These are phyloP conservation scores for Hirtodrosophila trivittata DNA, from an alignment of 2,888 invertebrate genomes.

Conservation along the genomic window DNA sequence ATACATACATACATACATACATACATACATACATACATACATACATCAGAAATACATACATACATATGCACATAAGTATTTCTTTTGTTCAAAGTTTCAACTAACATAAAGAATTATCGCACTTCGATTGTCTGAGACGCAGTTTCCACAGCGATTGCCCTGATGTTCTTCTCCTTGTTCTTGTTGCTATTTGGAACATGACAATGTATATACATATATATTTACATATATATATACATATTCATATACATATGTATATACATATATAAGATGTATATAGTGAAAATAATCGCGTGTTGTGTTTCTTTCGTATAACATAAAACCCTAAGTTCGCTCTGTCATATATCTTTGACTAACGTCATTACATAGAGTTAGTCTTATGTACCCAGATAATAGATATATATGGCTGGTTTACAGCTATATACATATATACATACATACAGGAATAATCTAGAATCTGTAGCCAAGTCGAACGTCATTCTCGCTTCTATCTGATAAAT, in stretches of 20 bases:
- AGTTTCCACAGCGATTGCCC: conserved; percentile 38
- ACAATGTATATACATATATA: conserved; percentile 19
- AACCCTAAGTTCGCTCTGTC: too few species aligned
- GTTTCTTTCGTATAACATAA: too few species aligned
- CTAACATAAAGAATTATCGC: conserved; percentile 47
- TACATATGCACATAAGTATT: conserved; percentile 12
- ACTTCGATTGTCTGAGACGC: conserved; percentile 52
- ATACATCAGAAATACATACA: conserved; percentile 8
- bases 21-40: background rate
- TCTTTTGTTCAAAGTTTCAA: conserved; percentile 21
- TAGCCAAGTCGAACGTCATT: too few species aligned
- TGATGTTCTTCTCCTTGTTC: conserved; percentile 23
- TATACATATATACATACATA: conserved; percentile 1
- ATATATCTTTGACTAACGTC: too few species aligned
- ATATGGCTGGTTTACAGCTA: too few species aligned
- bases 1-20: conserved; percentile 6
- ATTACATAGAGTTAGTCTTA: too few species aligned
- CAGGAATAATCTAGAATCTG: background rate
- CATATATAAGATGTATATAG: too few species aligned
- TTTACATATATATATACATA: too few species aligned
- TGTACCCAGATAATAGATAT: too few species aligned
- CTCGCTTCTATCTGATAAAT: too few species aligned
- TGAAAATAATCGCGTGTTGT: too few species aligned
- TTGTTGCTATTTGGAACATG: conserved; percentile 53
- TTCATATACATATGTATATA: conserved; percentile 8